These are phyloP conservation scores for Andrena camellia DNA, from an alignment of 2,888 invertebrate genomes.

Conservation along the genomic window DNA sequence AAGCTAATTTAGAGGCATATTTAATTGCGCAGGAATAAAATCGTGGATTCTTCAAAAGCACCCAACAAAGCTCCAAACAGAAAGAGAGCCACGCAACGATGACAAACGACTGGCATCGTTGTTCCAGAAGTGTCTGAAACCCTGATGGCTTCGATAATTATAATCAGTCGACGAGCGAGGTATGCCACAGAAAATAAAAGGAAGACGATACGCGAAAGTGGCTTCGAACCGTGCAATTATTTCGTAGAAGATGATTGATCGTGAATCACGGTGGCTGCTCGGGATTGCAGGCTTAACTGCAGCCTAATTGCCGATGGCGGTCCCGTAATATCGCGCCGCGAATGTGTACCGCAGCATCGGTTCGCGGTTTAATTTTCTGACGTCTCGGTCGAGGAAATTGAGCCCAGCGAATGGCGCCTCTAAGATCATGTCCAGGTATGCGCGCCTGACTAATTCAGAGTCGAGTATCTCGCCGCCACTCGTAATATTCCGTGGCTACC, in stretches of 20 bases:
- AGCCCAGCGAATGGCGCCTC: slow-evolving; percentile 6
- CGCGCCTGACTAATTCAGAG: background rate
- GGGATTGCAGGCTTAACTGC: slow-evolving; percentile 37
- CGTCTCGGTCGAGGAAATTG: slow-evolving; percentile 6
- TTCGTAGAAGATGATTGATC: slow-evolving; percentile 35
- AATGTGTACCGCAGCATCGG: slow-evolving; percentile 20
- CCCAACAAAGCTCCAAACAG: no score
- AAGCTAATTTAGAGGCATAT: no score
- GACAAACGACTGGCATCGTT: no score
- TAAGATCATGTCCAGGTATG: background rate
- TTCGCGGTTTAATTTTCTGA: slow-evolving; percentile 13
- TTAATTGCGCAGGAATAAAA: no score
- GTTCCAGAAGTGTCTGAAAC: no score
- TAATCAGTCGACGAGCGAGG: background rate
- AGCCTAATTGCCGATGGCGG: slow-evolving; percentile 19
- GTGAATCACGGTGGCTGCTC: slow-evolving; percentile 1
- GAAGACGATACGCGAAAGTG: background rate
- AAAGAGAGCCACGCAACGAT: no score
- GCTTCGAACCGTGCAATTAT: background rate
- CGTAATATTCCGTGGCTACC: no score
- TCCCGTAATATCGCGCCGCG: slow-evolving; percentile 19
- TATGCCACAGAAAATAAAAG: background rate
- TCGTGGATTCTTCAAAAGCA: no score
- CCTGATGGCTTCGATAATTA: background rate
- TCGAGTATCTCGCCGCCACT: background rate